A percentile compares a stretch with the other conserved stretches of the same genome.
phyloP scores from a whole-genome alignment of 1,140 invertebrate genomes.

The Ectropis grisescens region DNA sequence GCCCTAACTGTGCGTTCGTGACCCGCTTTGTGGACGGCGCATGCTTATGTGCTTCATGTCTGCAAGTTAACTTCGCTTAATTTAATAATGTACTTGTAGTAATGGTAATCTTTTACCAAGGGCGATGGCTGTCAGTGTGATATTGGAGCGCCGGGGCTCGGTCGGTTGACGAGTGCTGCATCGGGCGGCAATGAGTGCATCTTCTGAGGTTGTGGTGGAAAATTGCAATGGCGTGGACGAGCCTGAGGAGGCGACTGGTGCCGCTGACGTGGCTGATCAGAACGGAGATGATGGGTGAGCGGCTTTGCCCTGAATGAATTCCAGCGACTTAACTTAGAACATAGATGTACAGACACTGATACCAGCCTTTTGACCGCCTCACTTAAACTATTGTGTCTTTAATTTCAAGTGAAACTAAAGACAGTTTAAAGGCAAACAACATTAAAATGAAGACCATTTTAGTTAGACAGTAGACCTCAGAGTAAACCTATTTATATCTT shows the following conservation, averaged over 20 bases:
- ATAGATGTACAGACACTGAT: too few relatives aligned
- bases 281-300: slow-evolving; percentile 51
- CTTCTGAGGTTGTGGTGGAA: slow-evolving; percentile 44
- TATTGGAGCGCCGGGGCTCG: slow-evolving; percentile 26
- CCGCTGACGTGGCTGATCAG: slow-evolving; percentile 14
- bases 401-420: too few relatives aligned
- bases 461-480: too few relatives aligned
- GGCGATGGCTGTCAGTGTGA: slow-evolving; percentile 48
- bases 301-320: neutral
- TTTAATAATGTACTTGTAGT: slow-evolving; percentile 67
- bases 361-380: too few relatives aligned
- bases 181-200: slow-evolving; percentile 44
- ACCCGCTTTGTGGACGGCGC: slow-evolving; percentile 54
- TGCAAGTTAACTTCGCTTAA: slow-evolving; percentile 62
- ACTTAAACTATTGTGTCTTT: too few relatives aligned
- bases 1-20: slow-evolving; percentile 60
- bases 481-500: too few relatives aligned
- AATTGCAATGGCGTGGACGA: slow-evolving; percentile 45
- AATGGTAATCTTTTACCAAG: slow-evolving; percentile 62
- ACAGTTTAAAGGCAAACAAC: too few relatives aligned
- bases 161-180: slow-evolving; percentile 15
- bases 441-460: too few relatives aligned
- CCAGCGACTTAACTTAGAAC: too few relatives aligned
- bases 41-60: slow-evolving; percentile 55
- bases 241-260: slow-evolving; percentile 13